A percentile compares a stretch with the other conserved stretches of the same genome.
phyloP scores from a whole-genome alignment of 2,888 invertebrate genomes.

The Acrocyrtus sp. region DNA sequence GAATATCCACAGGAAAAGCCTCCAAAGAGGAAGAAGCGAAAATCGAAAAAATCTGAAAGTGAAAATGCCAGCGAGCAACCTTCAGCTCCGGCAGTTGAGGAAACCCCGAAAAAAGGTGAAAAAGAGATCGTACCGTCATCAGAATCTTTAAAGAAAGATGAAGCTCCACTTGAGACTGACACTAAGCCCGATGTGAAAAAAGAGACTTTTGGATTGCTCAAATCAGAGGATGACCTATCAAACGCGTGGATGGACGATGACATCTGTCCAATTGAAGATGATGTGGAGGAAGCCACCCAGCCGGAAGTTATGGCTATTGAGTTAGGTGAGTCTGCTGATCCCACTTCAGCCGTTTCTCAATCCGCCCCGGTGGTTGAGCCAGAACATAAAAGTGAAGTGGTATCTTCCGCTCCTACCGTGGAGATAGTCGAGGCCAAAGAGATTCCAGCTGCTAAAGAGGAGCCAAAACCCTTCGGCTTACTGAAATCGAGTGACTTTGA shows the following conservation, averaged over 20 bases:
- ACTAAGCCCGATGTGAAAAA: constrained; percentile 1
- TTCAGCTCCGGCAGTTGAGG: background rate
- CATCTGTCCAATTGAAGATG: constrained; percentile 36
- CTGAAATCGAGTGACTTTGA: constrained; percentile 13
- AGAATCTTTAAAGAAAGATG: background rate
- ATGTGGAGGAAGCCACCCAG: background rate
- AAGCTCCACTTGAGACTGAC: background rate
- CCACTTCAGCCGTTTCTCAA: background rate
- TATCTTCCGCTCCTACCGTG: no score
- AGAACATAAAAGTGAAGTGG: background rate
- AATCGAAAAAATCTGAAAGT: constrained; percentile 41
- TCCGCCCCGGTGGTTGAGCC: background rate
- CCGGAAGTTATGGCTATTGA: background rate
- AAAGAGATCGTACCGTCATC: background rate
- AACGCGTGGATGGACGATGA: constrained; percentile 53
- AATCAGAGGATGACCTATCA: constrained; percentile 3
- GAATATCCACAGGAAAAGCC: constrained; percentile 21
- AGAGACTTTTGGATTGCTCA: constrained; percentile 1
- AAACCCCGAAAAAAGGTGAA: background rate
- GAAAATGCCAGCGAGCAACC: constrained; percentile 14
- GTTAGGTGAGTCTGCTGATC: background rate
- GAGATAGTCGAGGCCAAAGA: background rate
- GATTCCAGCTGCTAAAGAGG: background rate
- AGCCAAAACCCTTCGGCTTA: constrained; percentile 2
- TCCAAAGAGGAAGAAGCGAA: constrained; percentile 43